Evolutionary conservation across 2,797 vertebrate genomes (phyloP).

Genomic region (Epinephelus coioides): DNA sequence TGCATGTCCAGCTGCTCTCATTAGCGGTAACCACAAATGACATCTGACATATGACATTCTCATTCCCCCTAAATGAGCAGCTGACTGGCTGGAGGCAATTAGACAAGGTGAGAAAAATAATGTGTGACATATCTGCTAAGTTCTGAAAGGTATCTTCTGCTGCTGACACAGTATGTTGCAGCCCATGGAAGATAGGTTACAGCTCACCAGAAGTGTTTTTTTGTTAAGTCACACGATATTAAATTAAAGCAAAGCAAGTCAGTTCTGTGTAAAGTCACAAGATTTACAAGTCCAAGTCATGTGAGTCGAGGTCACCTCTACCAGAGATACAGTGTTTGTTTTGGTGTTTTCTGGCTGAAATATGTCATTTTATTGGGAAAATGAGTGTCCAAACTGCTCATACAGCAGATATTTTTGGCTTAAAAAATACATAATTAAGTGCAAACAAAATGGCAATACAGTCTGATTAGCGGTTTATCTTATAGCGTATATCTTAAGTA

Average conservation of each 20-base stretch:
- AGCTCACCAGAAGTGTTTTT: neutral
- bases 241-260: neutral
- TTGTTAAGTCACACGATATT: neutral
- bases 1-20: constrained; percentile 46
- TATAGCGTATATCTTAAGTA: no score
- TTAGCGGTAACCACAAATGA: constrained; percentile 36
- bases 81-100: constrained; percentile 6
- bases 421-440: no score
- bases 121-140: constrained; percentile 20
- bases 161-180: neutral
- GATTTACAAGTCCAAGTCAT: no score
- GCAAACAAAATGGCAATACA: no score
- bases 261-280: neutral
- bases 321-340: no score
- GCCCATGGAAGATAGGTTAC: neutral
- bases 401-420: no score
- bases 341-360: no score
- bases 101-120: constrained; percentile 8
- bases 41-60: constrained; percentile 35
- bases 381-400: no score
- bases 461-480: no score
- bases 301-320: no score
- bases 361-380: no score
- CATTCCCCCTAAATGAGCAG: constrained; percentile 27
- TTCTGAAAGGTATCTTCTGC: constrained; percentile 10